Evolutionary conservation across 2,888 invertebrate species (phyloP).

Genomic region (Hyalella azteca): DNA sequence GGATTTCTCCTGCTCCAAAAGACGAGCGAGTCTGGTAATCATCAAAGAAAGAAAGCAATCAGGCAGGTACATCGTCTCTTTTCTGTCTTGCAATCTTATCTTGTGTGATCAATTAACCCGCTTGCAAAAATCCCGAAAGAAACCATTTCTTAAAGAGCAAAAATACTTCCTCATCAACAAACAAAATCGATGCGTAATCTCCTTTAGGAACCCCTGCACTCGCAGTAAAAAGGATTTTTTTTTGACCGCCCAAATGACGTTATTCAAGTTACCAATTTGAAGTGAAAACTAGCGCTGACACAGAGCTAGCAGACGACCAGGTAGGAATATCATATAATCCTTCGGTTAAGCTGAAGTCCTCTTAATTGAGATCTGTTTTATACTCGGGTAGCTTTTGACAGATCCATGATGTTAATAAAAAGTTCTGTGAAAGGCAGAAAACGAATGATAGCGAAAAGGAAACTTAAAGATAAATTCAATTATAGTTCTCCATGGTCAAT

Average conservation of each 20-base stretch:
- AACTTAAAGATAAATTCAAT: no score
- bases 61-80: not conserved
- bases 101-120: constrained; percentile 26
- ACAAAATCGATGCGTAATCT: constrained; percentile 33
- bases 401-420: no score
- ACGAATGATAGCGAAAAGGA: no score
- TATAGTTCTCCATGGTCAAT: no score
- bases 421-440: no score
- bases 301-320: not conserved
- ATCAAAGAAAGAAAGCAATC: constrained; percentile 29
- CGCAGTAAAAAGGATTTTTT: constrained; percentile 20
- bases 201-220: constrained; percentile 24
- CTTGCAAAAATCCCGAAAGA: constrained; percentile 20
- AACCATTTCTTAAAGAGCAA: constrained; percentile 32
- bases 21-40: not conserved
- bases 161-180: constrained; percentile 28
- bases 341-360: no score
- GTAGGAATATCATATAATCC: constrained; percentile 26
- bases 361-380: no score
- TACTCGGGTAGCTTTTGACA: no score
- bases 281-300: constrained; percentile 6
- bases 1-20: not conserved
- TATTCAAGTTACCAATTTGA: constrained; percentile 33
- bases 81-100: constrained; percentile 10
- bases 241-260: constrained; percentile 28